Base-by-base conservation (phyloP, 2,888 invertebrate species). In the Cordylochernes scorpioides region DNA sequence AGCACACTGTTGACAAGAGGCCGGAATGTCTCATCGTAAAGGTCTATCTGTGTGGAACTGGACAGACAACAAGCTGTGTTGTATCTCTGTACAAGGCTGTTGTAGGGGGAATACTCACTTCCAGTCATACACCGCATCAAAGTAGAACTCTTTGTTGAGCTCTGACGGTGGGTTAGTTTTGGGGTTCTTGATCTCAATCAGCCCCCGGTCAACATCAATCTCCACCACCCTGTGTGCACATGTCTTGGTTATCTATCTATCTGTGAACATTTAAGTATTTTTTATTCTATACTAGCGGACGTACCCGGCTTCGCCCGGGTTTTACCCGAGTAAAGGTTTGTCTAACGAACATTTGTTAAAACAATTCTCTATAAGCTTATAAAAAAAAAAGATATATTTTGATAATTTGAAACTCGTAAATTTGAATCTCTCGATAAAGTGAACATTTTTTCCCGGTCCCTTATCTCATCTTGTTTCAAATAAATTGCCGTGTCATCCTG, bases 91-190 rank as follows among this genome's bases (percentile, higher is more conserved):
- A 9, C 18, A 34, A 18, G 12, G 8, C 29, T 17, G 24, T 26
- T 10, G 5, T 10, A 7, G 7, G 25, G 14, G 7, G 28, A 29
- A 17, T 15, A 53, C 60, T 57, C 53, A 68, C 62, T 63, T 61
- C 61, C 66, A 65, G 58, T 88, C 88, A 59, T 91, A 97, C 5
- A 91, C 88, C 17, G 86, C 75, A 58, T 97, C 97, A 59, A 88
- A 97, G 1, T 91, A 88, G 58, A 94, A 97, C 41, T 73, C 66
- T 57, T 91, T 91, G 42, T 52, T 49, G 7, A 52, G 49, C 31
- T 77, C 75, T 47, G 43, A 43, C 17, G 68, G 67, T 29, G 72
- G 73, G 46, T 63, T 60, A 27, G 61, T 62, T 40, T 72, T 71
- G 21, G 75, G 75, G 58, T 82, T 80, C 46, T 65, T 65, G 30